Percentiles rank a stretch among this genome's conserved stretches.
Conservation (phyloP, 1,140 invertebrate species). For the Trichomalopsis sarcophagae region DNA sequence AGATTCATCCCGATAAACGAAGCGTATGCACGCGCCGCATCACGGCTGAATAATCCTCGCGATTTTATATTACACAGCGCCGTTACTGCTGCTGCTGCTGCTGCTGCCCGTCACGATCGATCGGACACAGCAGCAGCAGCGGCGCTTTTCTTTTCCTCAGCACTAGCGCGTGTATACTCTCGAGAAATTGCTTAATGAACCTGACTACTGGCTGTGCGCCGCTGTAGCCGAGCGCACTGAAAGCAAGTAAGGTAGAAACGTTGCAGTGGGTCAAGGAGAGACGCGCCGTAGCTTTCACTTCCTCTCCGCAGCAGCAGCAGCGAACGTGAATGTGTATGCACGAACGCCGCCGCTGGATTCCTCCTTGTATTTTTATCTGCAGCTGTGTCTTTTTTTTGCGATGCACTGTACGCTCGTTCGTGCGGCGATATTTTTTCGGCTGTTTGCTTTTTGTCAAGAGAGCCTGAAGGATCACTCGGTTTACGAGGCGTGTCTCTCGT, state of each 20-base stretch:
- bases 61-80: too few relatives aligned
- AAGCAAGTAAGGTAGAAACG: conserved; percentile 75
- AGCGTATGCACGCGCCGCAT: too few relatives aligned
- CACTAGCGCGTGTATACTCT: background rate
- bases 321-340: conserved; percentile 23
- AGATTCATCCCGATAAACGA: background rate
- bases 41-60: background rate
- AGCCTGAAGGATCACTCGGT: too few relatives aligned
- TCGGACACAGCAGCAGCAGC: background rate
- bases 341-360: background rate
- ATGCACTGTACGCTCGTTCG: too few relatives aligned
- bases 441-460: too few relatives aligned
- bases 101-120: background rate
- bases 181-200: conserved; percentile 75
- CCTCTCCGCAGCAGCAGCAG: conserved; percentile 63
- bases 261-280: conserved; percentile 76
- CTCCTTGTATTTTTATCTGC: conserved; percentile 1
- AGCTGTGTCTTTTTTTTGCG: background rate
- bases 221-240: conserved; percentile 60
- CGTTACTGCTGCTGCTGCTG: too few relatives aligned
- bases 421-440: background rate
- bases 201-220: conserved; percentile 55
- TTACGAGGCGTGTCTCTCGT: too few relatives aligned
- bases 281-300: conserved; percentile 71
- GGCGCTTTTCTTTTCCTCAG: background rate